Evolutionary conservation across 1,140 invertebrate genomes (phyloP).

Genomic region (Gryon sp.): DNA sequence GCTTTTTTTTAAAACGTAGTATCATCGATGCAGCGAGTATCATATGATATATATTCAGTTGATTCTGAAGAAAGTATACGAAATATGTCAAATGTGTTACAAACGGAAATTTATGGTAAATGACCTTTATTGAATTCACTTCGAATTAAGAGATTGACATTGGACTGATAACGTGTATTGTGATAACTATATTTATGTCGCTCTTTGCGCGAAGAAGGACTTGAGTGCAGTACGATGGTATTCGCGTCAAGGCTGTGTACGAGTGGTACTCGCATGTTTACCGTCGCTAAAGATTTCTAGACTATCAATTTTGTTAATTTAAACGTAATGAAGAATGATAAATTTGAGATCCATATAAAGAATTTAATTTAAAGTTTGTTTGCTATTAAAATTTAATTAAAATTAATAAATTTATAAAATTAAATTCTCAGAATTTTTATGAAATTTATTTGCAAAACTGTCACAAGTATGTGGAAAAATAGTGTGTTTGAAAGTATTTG

Average conservation of each 20-base stretch:
- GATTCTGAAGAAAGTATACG: neutral
- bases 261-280: slow-evolving; percentile 56
- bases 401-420: too few relatives aligned
- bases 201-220: slow-evolving; percentile 52
- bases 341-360: too few relatives aligned
- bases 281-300: slow-evolving; percentile 52
- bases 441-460: too few relatives aligned
- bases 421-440: too few relatives aligned
- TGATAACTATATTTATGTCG: slow-evolving; percentile 62
- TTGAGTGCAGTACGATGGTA: slow-evolving; percentile 55
- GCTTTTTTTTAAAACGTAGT: too few relatives aligned
- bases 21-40: too few relatives aligned
- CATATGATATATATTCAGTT: neutral
- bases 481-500: slow-evolving; percentile 11
- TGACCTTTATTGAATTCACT: slow-evolving; percentile 40
- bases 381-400: too few relatives aligned
- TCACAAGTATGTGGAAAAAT: slow-evolving; percentile 1
- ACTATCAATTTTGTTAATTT: slow-evolving; percentile 57
- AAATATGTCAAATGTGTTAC: slow-evolving; percentile 24
- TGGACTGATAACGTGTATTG: slow-evolving; percentile 62
- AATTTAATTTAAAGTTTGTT: too few relatives aligned
- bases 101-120: slow-evolving; percentile 26
- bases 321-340: neutral
- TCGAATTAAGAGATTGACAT: slow-evolving; percentile 52
- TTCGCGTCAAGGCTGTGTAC: slow-evolving; percentile 60